Evolutionary conservation across 2,113 vertebrate genomes (phyloP), one percentile per base, ranked within the genome.

Genomic region (Tringa solitaria): DNA sequence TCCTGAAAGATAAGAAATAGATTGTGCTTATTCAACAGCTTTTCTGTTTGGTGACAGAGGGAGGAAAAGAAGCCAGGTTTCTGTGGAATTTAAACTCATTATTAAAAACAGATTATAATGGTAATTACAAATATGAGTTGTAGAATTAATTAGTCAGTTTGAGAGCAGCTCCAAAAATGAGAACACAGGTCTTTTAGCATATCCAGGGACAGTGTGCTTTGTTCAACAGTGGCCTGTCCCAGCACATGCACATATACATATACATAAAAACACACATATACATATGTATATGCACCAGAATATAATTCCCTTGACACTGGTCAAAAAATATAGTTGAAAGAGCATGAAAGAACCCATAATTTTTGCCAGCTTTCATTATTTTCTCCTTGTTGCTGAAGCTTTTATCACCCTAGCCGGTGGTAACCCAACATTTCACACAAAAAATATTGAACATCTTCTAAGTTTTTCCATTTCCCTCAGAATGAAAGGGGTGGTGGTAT

Each of bases 391-490:
- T 97, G 89, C 91, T 94, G 91, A 90, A 84, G 80, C 46, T 84
- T 97, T 92, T 90, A 94, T 94, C 75, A 91, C 93, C 83, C 90
- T 92, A 45, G 53, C 77, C 95, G 91, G 63, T 96, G 21, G 22
- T 48, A 48, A 97, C 92, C 93, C 94, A 53, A 53, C 93, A 93
- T 88, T 96, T 97, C 87, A 92, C 94, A 88, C 85, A 94, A 87
- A 97, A 96, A 96, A 69, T 87, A 96, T 18, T 73, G 70, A 96
- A 96, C 60, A 64, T 84, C 93, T 96, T 96, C 97, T 83, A 97
- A 95, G 93, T 94, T 94, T 94, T 97, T 94, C 95, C 94, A 89
- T 97, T 97, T 93, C 93, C 67, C 90, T 97, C 84, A 89, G 81
- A 96, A 97, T 69, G 79, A 95, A 93, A 95, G 87, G 22, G 33